A percentile compares a stretch with the other conserved stretches of the same genome.
These are phyloP conservation scores for Megaceryle maxima DNA, from an alignment of 2,113 vertebrate species.

Conservation along the genomic window DNA sequence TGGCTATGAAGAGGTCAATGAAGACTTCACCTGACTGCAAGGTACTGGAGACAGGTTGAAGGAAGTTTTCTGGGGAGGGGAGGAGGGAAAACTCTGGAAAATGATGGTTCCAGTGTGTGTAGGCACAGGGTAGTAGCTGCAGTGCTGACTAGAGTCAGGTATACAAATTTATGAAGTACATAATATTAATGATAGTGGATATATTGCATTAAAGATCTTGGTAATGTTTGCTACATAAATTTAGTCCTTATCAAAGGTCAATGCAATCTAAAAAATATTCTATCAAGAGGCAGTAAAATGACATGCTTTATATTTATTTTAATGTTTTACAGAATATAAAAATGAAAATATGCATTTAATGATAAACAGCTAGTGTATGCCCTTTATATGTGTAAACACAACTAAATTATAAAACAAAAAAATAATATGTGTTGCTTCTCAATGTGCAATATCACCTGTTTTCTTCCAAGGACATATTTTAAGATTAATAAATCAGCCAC, in stretches of 20 bases:
- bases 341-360: background rate
- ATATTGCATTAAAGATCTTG: background rate
- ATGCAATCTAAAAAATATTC: background rate
- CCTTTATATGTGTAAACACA: background rate
- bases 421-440: background rate
- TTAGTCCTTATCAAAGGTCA: background rate
- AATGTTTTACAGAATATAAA: background rate
- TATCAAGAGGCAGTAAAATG: background rate
- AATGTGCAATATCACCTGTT: background rate
- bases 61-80: background rate
- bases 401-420: background rate
- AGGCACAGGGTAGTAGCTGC: background rate
- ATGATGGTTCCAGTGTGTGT: fast-evolving
- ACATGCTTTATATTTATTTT: background rate
- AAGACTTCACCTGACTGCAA: background rate
- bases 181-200: background rate
- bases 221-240: background rate
- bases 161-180: background rate
- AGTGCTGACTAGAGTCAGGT: background rate
- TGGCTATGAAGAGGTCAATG: background rate
- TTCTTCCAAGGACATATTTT: background rate
- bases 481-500: background rate
- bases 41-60: background rate
- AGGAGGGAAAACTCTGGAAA: background rate
- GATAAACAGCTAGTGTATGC: background rate